Evolutionary conservation across 1,140 invertebrate species (phyloP), one percentile per base, ranked within the genome.

Genomic region (Drosophila subobscura): DNA sequence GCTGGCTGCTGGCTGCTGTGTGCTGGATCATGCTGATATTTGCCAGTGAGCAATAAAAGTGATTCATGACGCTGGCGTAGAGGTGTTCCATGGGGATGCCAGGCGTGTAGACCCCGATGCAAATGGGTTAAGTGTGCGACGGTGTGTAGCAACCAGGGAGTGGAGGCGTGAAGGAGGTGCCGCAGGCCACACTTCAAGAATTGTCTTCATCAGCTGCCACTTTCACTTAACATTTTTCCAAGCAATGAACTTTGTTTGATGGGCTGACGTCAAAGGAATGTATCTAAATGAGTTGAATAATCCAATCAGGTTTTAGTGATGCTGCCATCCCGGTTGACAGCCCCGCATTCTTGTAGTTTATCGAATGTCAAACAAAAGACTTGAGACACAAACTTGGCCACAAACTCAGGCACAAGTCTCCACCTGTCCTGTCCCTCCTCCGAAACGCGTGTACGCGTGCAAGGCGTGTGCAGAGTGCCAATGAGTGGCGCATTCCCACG

Each of bases 401-500:
- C 16, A 20, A 20, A 67, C 46, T 16, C 27, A 16, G 16, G 16
- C 20, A 6, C 1, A 14, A 25, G 14, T 23, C 27, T 22, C 3
- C n/a, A 1, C 1, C 41, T 20, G 1, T 44, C n/a, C 20, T 14
- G 12, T 22, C 29, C 14, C 8, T 20, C n/a, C 37, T 5, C 4
- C 33, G 10, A 25, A 10, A 27, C 42, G 40, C 22, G 51, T 37
- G 41, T 52, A 70, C 58, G 71, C 74, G 74, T 70, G 65, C 54
- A 37, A 23, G 42, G 45, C 65, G 65, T 79, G 71, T 65, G 49
- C 7, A 47, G 67, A 66, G 55, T 66, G 53, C 40, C 16, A 79
- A 72, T 71, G 33, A 61, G 42, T 55, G 42, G 16, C 51, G 37
- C 64, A 79, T 72, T 80, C 57, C 77, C 77, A 80, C 65, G 77